These are phyloP conservation scores for Parasteatoda tepidariorum DNA, from an alignment of 1,140 invertebrate species.

Conservation along the genomic window DNA sequence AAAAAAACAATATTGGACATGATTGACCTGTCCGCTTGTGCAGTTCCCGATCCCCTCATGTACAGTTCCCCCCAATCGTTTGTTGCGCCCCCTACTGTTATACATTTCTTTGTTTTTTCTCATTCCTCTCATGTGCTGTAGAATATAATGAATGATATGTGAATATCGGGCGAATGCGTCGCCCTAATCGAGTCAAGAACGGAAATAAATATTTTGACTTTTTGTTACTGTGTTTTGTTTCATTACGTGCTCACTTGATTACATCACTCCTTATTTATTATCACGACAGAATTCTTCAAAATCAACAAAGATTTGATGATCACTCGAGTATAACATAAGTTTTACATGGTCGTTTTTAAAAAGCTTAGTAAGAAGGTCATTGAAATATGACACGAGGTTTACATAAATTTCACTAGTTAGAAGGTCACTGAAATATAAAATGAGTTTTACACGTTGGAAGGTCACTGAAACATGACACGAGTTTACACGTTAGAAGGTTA, in stretches of 20 bases:
- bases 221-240: slow-evolving; percentile 44
- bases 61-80: slow-evolving; percentile 53
- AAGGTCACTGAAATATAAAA: no score
- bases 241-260: neutral
- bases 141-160: slow-evolving; percentile 50
- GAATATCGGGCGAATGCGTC: slow-evolving; percentile 43
- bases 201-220: slow-evolving; percentile 60
- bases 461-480: no score
- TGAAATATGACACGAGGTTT: no score
- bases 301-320: no score
- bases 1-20: neutral
- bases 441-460: no score
- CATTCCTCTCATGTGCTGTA: slow-evolving; percentile 38
- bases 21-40: neutral
- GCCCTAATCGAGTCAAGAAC: slow-evolving; percentile 43
- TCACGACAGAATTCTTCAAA: neutral
- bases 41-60: slow-evolving; percentile 35
- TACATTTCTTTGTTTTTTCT: slow-evolving; percentile 25
- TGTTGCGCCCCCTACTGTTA: slow-evolving; percentile 38
- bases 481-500: no score
- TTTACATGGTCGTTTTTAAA: no score
- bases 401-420: no score
- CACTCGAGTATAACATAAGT: no score
- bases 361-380: no score
- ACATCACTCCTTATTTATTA: neutral